Percentiles rank a stretch among this genome's conserved stretches.
Evolutionary conservation across 1,140 invertebrate genomes (phyloP).

Genomic region (Copidosoma floridanum): DNA sequence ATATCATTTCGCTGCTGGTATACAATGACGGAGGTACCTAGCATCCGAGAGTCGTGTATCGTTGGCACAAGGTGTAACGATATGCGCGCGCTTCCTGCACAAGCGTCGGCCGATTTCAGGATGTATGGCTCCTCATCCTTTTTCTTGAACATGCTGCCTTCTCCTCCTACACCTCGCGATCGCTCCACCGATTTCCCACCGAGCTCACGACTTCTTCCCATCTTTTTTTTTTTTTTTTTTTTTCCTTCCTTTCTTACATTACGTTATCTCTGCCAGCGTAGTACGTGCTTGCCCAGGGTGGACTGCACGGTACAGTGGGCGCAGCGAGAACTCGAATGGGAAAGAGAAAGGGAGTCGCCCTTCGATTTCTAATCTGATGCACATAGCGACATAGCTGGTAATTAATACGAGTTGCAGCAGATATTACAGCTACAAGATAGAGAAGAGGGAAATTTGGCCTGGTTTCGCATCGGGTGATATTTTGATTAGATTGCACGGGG

Average conservation of each 20-base stretch:
- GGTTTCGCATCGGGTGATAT: neutral
- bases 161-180: conserved; percentile 7
- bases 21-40: neutral
- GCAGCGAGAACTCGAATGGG: no score
- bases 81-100: conserved; percentile 4
- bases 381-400: conserved; percentile 51
- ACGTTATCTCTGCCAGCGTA: neutral
- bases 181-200: conserved; percentile 13
- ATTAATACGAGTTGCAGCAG: conserved; percentile 57
- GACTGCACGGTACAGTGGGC: no score
- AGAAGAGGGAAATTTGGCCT: conserved; percentile 2
- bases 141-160: neutral
- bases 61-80: neutral
- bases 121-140: neutral
- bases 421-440: conserved; percentile 14
- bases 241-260: neutral
- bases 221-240: conserved; percentile 33
- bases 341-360: no score
- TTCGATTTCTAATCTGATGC: conserved; percentile 55
- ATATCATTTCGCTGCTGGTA: no score
- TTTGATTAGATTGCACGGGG: conserved; percentile 50
- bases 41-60: neutral
- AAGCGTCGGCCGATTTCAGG: conserved; percentile 8
- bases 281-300: no score
- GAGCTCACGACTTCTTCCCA: no score